Percentiles rank a stretch among this genome's conserved stretches.
phyloP scores from a whole-genome alignment of 53 echinoderm and acorn worm species.

The Zoroaster sp. region DNA sequence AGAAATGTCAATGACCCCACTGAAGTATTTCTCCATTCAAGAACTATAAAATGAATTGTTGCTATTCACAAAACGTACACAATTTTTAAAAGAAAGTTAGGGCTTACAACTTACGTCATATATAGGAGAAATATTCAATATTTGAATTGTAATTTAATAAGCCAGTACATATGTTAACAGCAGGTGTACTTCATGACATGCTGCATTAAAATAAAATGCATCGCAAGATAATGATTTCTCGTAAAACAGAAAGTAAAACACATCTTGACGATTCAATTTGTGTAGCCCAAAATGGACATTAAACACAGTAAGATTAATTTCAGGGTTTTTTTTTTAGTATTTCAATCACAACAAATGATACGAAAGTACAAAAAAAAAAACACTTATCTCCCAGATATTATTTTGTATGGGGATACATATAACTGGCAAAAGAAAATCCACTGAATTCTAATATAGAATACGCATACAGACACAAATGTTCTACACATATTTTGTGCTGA shows the following conservation, averaged over 20 bases:
- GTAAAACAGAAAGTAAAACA: no score
- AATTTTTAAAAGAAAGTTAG: neutral
- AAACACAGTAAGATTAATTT: neutral
- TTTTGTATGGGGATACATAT: no score
- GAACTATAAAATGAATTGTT: slow-evolving; percentile 1
- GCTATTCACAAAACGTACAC: neutral
- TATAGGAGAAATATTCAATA: neutral
- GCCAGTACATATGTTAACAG: neutral
- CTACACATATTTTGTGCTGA: no score
- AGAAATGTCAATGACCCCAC: neutral
- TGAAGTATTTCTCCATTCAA: neutral
- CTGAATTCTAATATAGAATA: no score
- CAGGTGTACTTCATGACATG: neutral
- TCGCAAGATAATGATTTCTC: no score
- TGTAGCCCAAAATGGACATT: neutral
- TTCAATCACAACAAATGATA: neutral
- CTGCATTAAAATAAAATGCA: neutral
- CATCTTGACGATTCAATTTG: neutral
- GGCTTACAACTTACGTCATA: neutral
- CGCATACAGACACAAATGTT: no score
- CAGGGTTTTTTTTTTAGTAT: neutral
- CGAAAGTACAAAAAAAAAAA: neutral
- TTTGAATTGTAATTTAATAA: neutral
- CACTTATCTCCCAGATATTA: no score
- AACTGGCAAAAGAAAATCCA: no score